These are phyloP conservation scores for Nipponacmea schrenckii DNA, from an alignment of 2,888 invertebrate species.

Conservation along the genomic window DNA sequence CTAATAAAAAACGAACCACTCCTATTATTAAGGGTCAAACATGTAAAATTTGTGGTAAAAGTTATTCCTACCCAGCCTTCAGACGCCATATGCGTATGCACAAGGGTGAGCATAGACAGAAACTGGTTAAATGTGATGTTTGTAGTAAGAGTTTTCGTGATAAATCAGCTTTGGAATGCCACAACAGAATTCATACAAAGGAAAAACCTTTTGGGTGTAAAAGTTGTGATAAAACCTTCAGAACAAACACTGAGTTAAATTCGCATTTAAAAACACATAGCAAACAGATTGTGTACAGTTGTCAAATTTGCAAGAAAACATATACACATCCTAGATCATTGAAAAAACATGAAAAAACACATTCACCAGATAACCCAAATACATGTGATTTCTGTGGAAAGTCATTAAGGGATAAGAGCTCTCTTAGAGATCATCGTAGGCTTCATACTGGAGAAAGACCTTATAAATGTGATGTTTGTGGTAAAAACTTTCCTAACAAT, in stretches of 20 bases:
- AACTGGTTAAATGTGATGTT: not conserved
- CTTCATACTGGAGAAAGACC: not conserved
- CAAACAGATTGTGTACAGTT: not conserved
- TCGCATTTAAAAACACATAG: not conserved
- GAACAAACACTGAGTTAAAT: not conserved
- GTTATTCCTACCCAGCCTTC: too few relatives aligned
- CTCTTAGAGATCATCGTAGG: not conserved
- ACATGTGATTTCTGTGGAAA: not conserved
- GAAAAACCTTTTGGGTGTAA: not conserved
- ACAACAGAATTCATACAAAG: not conserved
- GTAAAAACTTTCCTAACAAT: not conserved
- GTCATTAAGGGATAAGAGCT: not conserved
- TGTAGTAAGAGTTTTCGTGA: not conserved
- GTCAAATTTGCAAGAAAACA: not conserved
- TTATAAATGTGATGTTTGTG: constrained; percentile 1
- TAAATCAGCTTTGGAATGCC: not conserved
- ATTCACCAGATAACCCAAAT: not conserved
- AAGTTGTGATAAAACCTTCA: not conserved
- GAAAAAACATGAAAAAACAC: not conserved
- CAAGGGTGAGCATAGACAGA: not conserved
- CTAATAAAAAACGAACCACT: too few relatives aligned
- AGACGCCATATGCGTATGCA: not conserved
- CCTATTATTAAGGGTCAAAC: too few relatives aligned
- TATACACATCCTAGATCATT: not conserved
- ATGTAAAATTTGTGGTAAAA: too few relatives aligned